These are phyloP conservation scores for Sorex araneus DNA, from an alignment of 2,113 vertebrate species.

Conservation along the genomic window DNA sequence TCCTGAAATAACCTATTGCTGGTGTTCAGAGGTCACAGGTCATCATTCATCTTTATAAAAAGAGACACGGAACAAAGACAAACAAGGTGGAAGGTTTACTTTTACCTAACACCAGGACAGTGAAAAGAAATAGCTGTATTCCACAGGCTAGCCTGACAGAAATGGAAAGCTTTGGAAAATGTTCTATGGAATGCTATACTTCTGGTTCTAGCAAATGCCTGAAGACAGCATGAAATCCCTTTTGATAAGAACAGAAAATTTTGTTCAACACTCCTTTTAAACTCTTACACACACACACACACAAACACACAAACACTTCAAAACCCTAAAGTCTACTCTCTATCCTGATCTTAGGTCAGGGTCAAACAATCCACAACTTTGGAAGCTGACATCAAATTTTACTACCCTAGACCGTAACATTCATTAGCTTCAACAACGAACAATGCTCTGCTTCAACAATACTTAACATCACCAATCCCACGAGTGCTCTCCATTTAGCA, in stretches of 20 bases:
- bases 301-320: not conserved
- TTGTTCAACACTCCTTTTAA: slow-evolving; percentile 64
- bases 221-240: slow-evolving; percentile 72
- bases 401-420: not conserved
- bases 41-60: slow-evolving; percentile 85
- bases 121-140: slow-evolving; percentile 68
- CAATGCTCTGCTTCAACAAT: not conserved
- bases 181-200: slow-evolving; percentile 60
- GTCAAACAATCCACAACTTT: not conserved
- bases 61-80: slow-evolving; percentile 82
- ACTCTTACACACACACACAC: slow-evolving; percentile 36
- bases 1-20: slow-evolving; percentile 84
- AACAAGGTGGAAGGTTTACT: slow-evolving; percentile 75
- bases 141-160: slow-evolving; percentile 65
- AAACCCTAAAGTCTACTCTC: slow-evolving; percentile 36
- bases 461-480: not conserved
- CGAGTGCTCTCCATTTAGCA: not conserved
- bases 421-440: not conserved
- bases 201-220: slow-evolving; percentile 70
- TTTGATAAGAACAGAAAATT: slow-evolving; percentile 75
- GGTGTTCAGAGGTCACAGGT: slow-evolving; percentile 82
- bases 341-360: slow-evolving; percentile 46
- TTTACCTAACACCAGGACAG: slow-evolving; percentile 81
- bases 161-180: slow-evolving; percentile 69
- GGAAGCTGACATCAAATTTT: slow-evolving; percentile 41